Evolutionary conservation across 2,888 invertebrate species (phyloP).

Genomic region (Vesta saturnalis): DNA sequence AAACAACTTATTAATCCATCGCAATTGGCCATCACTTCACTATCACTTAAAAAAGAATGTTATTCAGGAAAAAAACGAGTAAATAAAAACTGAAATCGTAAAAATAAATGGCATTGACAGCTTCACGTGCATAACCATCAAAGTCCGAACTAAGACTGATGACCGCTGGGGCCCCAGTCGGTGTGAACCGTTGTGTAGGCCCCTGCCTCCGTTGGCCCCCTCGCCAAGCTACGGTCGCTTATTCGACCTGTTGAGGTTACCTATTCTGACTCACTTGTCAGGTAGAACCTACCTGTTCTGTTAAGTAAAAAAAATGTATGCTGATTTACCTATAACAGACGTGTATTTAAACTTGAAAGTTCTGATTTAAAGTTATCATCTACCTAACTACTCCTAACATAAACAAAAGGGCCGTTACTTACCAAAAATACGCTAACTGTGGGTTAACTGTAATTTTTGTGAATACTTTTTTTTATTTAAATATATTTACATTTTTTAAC

Average conservation of each 20-base stretch:
- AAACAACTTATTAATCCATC: conserved; percentile 35
- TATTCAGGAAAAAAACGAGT: no score
- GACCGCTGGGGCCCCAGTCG: conserved; percentile 59
- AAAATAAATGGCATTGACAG: conserved; percentile 31
- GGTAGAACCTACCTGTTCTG: conserved; percentile 46
- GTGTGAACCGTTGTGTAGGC: conserved; percentile 58
- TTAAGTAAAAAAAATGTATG: conserved; percentile 23
- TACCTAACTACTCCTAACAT: background rate
- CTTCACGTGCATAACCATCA: conserved; percentile 51
- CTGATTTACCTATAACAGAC: conserved; percentile 23
- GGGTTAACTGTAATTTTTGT: background rate
- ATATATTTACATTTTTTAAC: background rate
- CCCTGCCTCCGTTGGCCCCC: conserved; percentile 49
- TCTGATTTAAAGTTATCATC: background rate
- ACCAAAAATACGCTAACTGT: background rate
- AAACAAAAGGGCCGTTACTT: conserved; percentile 1
- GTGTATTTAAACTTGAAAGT: conserved; percentile 2
- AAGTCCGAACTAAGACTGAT: conserved; percentile 62
- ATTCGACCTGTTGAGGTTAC: conserved; percentile 57
- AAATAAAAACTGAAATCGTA: conserved; percentile 24
- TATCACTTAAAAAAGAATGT: conserved; percentile 15
- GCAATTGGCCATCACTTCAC: conserved; percentile 18
- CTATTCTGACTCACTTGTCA: conserved; percentile 58
- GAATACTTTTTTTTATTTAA: background rate
- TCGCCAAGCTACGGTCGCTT: conserved; percentile 47